A percentile compares a stretch with the other conserved stretches of the same genome.
Conservation (phyloP, 2,888 invertebrate genomes). For the Aquatica leii region DNA sequence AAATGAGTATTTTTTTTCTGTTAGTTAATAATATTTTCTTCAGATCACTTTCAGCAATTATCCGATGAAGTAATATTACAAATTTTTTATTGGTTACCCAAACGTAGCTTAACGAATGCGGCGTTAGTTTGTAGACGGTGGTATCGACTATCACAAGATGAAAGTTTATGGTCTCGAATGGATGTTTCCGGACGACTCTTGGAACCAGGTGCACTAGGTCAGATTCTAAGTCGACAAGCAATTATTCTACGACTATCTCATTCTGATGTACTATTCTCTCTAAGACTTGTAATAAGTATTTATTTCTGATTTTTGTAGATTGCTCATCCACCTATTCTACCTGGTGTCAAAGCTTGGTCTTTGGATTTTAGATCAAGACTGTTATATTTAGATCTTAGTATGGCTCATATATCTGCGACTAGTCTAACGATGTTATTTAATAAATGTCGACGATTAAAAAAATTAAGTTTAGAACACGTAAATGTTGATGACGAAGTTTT, state of each 20-base stretch:
- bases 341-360: conserved; percentile 53
- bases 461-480: conserved; percentile 86
- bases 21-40: conserved; percentile 37
- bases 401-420: conserved; percentile 70
- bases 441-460: conserved; percentile 75
- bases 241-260: conserved; percentile 80
- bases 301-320: conserved; percentile 53
- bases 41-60: conserved; percentile 75
- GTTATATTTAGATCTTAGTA: conserved; percentile 88
- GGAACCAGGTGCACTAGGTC: conserved; percentile 73
- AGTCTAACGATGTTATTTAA: conserved; percentile 69
- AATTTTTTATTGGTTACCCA: conserved; percentile 85
- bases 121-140: conserved; percentile 82
- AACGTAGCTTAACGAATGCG: conserved; percentile 74
- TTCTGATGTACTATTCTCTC: conserved; percentile 72
- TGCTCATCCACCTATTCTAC: conserved; percentile 63
- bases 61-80: conserved; percentile 88
- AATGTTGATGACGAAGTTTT: conserved; percentile 71
- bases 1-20: background rate
- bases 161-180: conserved; percentile 84
- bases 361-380: conserved; percentile 67
- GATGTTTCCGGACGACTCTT: conserved; percentile 80
- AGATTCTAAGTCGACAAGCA: conserved; percentile 80
- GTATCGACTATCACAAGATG: conserved; percentile 81
- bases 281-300: too few relatives aligned